Conservation (phyloP, 2,113 vertebrate species). For the Daubentonia madagascariensis region DNA sequence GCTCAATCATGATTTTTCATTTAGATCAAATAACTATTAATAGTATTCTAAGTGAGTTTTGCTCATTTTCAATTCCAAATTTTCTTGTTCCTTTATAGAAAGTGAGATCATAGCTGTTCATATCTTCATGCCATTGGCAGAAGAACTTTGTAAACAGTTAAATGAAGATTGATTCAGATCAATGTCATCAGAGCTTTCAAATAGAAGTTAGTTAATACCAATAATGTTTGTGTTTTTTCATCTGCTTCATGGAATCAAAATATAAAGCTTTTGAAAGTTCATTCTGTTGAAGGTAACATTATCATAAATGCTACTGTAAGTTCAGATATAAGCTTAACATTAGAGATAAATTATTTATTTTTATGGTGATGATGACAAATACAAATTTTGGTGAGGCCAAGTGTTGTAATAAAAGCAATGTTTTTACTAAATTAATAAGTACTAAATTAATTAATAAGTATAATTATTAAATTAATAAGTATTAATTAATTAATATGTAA, state of each 20-base stretch:
- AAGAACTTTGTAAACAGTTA: not conserved
- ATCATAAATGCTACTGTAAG: not conserved
- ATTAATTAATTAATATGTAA: no score
- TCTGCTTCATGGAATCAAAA: not conserved
- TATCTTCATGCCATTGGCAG: not conserved
- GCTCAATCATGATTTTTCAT: not conserved
- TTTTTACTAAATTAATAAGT: conserved; percentile 3
- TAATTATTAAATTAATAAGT: no score
- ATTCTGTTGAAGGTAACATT: not conserved
- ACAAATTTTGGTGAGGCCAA: not conserved
- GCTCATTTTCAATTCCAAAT: not conserved
- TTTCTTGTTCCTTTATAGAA: not conserved
- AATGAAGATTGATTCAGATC: not conserved
- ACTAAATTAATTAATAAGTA: no score
- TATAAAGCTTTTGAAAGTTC: not conserved
- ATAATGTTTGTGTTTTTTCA: not conserved
- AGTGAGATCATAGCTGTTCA: not conserved
- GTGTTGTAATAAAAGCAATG: not conserved
- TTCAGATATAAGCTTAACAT: not conserved
- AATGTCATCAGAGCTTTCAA: not conserved
- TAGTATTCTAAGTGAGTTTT: not conserved
- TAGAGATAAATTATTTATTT: conserved; percentile 30
- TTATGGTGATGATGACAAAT: not conserved
- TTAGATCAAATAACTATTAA: not conserved
- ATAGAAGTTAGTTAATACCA: not conserved